Conservation (phyloP, 2,797 vertebrate species). For the Chanos chanos region DNA sequence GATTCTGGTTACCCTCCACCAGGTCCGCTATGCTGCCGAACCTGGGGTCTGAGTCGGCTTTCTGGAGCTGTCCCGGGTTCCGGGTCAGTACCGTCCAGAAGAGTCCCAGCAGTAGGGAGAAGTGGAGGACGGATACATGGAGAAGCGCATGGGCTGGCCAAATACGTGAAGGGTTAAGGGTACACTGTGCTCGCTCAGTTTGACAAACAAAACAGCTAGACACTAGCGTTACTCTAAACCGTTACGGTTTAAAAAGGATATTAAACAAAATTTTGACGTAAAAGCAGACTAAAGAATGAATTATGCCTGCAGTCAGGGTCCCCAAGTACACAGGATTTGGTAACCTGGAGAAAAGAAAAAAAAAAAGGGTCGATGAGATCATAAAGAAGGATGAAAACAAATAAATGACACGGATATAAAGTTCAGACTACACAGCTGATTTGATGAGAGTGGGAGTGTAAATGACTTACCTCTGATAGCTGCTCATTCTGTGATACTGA, state of each 20-base stretch:
- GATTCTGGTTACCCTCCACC: constrained; percentile 67
- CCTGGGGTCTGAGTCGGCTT: constrained; percentile 59
- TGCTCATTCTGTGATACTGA: constrained; percentile 75
- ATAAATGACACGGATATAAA: not conserved
- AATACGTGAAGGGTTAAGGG: constrained; percentile 69
- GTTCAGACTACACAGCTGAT: not conserved
- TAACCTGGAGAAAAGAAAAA: constrained; percentile 46
- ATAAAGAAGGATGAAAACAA: not conserved
- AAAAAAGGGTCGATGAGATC: not conserved
- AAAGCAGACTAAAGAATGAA: constrained; percentile 75
- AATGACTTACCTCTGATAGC: constrained; percentile 70
- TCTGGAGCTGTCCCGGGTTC: constrained; percentile 66
- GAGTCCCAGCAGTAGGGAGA: constrained; percentile 62
- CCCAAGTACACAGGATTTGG: constrained; percentile 79
- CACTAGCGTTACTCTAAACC: no score
- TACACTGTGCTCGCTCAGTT: no score
- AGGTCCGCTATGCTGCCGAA: constrained; percentile 71
- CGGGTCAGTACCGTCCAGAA: constrained; percentile 72
- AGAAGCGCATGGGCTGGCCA: constrained; percentile 63
- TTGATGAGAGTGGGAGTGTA: not conserved
- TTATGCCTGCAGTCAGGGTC: constrained; percentile 68
- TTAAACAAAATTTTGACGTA: constrained; percentile 71
- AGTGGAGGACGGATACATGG: constrained; percentile 66
- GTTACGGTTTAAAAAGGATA: constrained; percentile 68
- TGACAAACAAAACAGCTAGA: not conserved